A percentile compares a stretch with the other conserved stretches of the same genome.
Evolutionary conservation across 2,113 vertebrate species (phyloP).

Genomic region (Pycnonotus jocosus): DNA sequence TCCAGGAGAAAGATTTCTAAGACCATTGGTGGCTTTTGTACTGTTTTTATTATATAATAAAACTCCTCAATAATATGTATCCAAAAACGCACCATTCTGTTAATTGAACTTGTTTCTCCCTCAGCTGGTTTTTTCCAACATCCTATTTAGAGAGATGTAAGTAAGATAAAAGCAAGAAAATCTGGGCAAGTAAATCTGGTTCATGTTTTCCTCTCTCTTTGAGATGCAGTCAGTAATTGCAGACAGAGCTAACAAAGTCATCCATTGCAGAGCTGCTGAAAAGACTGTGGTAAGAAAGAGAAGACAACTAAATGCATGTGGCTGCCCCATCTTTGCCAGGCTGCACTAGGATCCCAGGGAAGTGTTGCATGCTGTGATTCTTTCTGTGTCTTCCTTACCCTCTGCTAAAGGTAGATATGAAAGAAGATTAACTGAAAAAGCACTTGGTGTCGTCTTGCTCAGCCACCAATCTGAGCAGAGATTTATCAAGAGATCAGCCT

Average conservation of each 20-base stretch:
- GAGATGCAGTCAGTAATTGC: background rate
- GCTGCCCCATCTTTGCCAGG: background rate
- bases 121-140: background rate
- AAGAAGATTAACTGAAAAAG: slow-evolving; percentile 66
- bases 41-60: background rate
- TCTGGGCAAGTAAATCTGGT: background rate
- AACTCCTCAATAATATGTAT: background rate
- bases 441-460: slow-evolving; percentile 61
- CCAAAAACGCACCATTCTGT: background rate
- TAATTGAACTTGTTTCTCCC: background rate
- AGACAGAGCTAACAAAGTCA: background rate
- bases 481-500: slow-evolving; percentile 70
- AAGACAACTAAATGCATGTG: background rate
- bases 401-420: slow-evolving; percentile 6
- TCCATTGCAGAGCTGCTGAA: slow-evolving; percentile 19
- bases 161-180: background rate
- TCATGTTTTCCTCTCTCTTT: background rate
- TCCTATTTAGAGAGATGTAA: background rate
- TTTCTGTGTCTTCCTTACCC: background rate
- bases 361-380: background rate
- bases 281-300: background rate
- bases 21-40: background rate
- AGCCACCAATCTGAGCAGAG: slow-evolving; percentile 58
- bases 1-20: background rate
- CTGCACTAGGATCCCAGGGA: background rate